A percentile compares a stretch with the other conserved stretches of the same genome.
Evolutionary conservation across 2,113 vertebrate genomes (phyloP).

Genomic region (Parus major): DNA sequence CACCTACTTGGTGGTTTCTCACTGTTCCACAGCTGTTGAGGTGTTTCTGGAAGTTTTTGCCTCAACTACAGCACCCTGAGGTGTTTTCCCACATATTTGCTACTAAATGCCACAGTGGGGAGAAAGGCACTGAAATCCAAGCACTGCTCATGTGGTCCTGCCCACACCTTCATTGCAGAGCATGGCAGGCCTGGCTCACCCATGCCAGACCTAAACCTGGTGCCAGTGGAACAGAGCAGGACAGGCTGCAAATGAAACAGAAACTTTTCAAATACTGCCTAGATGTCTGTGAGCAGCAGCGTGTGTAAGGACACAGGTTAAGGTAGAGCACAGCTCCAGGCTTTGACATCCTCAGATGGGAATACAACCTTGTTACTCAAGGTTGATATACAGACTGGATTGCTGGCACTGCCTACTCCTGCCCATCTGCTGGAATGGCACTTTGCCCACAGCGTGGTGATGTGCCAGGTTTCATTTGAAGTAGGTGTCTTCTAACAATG

Average conservation of each 20-base stretch:
- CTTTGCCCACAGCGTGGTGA: neutral
- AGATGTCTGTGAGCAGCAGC: neutral
- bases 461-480: constrained; percentile 33
- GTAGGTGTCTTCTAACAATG: constrained; percentile 51
- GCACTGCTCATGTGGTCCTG: neutral
- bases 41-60: neutral
- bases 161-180: neutral
- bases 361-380: constrained; percentile 47
- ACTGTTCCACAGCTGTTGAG: neutral
- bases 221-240: neutral
- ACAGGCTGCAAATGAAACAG: neutral
- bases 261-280: neutral
- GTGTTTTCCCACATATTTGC: neutral
- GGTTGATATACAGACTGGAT: constrained; percentile 19
- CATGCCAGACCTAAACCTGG: neutral
- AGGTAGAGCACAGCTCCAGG: neutral
- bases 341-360: neutral
- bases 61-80: neutral
- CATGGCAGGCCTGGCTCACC: neutral
- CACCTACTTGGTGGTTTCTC: neutral
- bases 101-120: neutral
- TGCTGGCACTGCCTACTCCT: constrained; percentile 20
- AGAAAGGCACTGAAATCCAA: neutral
- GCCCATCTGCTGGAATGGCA: constrained; percentile 59
- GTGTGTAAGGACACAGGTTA: neutral